Evolutionary conservation across 2,113 vertebrate genomes (phyloP).

Genomic region (Chlorodrepanis virens): DNA sequence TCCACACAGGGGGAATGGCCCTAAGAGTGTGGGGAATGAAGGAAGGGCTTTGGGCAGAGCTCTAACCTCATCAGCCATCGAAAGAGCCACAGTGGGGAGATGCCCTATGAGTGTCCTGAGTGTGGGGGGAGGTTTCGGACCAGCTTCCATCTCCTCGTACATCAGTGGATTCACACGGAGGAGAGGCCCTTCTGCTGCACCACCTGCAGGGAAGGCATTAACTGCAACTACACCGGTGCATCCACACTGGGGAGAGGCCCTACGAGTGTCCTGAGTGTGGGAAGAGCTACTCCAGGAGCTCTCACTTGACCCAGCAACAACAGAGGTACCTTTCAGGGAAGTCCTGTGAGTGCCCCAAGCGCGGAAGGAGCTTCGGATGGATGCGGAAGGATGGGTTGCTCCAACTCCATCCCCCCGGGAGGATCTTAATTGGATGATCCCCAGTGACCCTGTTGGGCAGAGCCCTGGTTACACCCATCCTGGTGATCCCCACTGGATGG

Average conservation of each 20-base stretch:
- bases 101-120: too few relatives aligned
- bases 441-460: too few relatives aligned
- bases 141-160: background rate
- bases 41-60: too few relatives aligned
- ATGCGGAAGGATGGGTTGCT: background rate
- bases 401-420: background rate
- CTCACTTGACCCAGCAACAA: background rate
- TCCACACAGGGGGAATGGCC: background rate
- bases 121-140: background rate
- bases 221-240: too few relatives aligned
- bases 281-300: background rate
- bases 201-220: too few relatives aligned
- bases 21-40: too few relatives aligned
- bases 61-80: too few relatives aligned
- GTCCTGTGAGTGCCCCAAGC: background rate
- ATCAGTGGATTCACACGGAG: background rate
- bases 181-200: too few relatives aligned
- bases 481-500: too few relatives aligned
- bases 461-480: too few relatives aligned
- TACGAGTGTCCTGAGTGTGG: background rate
- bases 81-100: too few relatives aligned
- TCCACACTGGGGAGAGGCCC: background rate
- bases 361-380: background rate
- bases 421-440: too few relatives aligned
- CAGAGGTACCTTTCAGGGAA: fast-evolving